These are phyloP conservation scores for Rhaphigaster nebulosa DNA, from an alignment of 2,888 invertebrate species.

Conservation along the genomic window DNA sequence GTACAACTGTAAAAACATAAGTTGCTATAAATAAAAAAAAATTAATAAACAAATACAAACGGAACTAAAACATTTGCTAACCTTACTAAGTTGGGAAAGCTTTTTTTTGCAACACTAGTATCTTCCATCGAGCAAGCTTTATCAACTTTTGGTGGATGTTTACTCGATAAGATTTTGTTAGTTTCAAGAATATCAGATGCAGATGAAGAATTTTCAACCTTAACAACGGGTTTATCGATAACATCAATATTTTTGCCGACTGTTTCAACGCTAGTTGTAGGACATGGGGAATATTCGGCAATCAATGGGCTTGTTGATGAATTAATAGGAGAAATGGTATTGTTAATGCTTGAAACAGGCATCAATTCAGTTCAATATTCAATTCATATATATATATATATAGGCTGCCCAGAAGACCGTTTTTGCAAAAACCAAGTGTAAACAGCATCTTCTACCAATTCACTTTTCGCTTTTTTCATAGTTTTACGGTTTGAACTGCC, in stretches of 20 bases:
- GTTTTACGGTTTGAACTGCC: too few relatives aligned
- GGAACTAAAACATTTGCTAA: conserved; percentile 6
- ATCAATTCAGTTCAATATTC: too few relatives aligned
- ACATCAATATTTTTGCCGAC: neutral
- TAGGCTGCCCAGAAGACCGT: too few relatives aligned
- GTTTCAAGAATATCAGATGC: neutral
- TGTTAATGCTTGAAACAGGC: neutral
- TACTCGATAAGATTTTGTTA: neutral
- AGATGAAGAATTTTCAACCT: neutral
- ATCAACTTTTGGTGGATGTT: neutral
- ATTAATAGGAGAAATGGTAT: neutral
- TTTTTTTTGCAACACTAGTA: conserved; percentile 7
- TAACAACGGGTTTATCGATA: neutral
- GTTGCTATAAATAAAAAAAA: neutral
- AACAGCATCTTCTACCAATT: too few relatives aligned
- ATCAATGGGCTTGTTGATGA: neutral
- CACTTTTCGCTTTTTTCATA: too few relatives aligned
- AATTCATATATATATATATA: too few relatives aligned
- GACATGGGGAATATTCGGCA: neutral
- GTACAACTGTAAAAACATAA: conserved; percentile 50
- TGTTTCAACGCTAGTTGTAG: neutral
- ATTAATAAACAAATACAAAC: neutral
- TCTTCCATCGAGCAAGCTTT: neutral
- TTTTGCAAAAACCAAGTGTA: too few relatives aligned
- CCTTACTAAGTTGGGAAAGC: conserved; percentile 13